Evolutionary conservation across 2,888 invertebrate species (phyloP).

Genomic region (Spilosoma lubricipeda): DNA sequence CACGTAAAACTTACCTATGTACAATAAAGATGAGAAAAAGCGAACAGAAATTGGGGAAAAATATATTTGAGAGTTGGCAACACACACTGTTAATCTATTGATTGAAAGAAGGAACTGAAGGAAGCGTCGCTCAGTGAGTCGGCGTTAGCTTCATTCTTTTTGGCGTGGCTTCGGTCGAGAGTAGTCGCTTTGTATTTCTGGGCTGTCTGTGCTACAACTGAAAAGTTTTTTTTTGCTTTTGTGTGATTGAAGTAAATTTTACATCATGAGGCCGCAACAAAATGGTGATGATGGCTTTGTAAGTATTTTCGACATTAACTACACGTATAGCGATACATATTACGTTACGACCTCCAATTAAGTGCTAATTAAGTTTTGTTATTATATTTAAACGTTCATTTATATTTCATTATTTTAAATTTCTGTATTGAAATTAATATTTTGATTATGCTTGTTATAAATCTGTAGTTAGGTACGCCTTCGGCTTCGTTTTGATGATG

Average conservation of each 20-base stretch:
- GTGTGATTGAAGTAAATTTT: not conserved
- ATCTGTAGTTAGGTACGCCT: not conserved
- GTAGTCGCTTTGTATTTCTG: slow-evolving; percentile 50
- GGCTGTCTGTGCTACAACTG: slow-evolving; percentile 30
- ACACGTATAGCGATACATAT: too few species aligned
- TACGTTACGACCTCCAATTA: not conserved
- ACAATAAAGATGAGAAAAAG: too few species aligned
- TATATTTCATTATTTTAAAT: not conserved
- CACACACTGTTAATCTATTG: too few species aligned
- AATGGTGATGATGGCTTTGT: slow-evolving; percentile 83
- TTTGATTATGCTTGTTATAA: not conserved
- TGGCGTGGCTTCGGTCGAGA: slow-evolving; percentile 72
- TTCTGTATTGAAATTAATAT: not conserved
- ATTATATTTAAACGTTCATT: not conserved
- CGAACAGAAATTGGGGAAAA: too few species aligned
- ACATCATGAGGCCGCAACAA: slow-evolving; percentile 80
- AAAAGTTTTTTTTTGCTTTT: slow-evolving; percentile 34
- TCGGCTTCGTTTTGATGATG: slow-evolving; percentile 11
- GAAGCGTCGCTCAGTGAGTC: not conserved
- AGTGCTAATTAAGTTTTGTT: not conserved
- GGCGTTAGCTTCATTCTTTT: slow-evolving; percentile 66
- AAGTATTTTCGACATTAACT: slow-evolving; percentile 57
- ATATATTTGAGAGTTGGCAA: too few species aligned
- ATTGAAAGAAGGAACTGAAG: too few species aligned
- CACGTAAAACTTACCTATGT: too few species aligned